Evolutionary conservation across 2,888 invertebrate genomes (phyloP).

Genomic region (Nasonovia ribisnigri): DNA sequence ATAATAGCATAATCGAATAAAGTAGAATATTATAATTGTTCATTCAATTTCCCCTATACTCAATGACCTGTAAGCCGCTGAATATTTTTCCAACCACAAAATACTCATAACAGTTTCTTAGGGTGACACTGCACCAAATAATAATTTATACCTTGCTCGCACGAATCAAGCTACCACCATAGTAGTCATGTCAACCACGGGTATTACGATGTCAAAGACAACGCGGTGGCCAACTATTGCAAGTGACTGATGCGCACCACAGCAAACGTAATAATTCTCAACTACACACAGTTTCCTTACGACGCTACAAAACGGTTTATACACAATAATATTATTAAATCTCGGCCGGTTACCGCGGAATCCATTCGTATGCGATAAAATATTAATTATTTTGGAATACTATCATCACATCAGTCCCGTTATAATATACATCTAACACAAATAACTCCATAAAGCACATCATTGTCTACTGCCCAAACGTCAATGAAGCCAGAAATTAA

Average conservation of each 20-base stretch:
- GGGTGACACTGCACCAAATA: background rate
- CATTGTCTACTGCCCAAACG: too few species aligned
- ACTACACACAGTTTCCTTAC: background rate
- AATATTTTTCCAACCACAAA: background rate
- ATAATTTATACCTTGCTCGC: background rate
- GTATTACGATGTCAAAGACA: slow-evolving; percentile 27
- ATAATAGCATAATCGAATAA: background rate
- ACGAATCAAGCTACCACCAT: background rate
- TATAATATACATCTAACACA: background rate
- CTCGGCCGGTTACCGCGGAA: background rate
- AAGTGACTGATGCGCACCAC: slow-evolving; percentile 17
- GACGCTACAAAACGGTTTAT: background rate
- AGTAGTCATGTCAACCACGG: background rate
- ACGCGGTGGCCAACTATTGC: background rate
- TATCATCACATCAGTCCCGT: background rate
- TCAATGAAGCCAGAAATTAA: too few species aligned
- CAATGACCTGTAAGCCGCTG: background rate
- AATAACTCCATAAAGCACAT: too few species aligned
- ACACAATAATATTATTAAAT: background rate
- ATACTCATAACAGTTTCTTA: background rate
- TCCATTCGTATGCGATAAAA: background rate
- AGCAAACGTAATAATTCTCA: background rate
- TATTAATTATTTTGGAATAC: background rate
- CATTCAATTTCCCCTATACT: background rate
- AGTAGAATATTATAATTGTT: background rate